Percentiles rank a stretch among this genome's conserved stretches.
These are phyloP conservation scores for Scolopax rusticola DNA, from an alignment of 2,797 vertebrate species.

Conservation along the genomic window DNA sequence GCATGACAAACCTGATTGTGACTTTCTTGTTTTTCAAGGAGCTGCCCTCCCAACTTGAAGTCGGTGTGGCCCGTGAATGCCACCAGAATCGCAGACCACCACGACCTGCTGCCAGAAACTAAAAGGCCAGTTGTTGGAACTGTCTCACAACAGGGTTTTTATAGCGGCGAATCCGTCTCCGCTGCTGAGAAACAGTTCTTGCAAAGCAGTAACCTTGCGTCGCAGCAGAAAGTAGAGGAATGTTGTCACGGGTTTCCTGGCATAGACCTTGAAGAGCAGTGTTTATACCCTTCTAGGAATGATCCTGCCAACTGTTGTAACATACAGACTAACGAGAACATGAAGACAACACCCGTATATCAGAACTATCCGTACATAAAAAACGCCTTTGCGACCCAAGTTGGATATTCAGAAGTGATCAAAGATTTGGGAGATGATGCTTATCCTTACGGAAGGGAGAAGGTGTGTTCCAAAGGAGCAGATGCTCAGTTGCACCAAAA, in stretches of 20 bases:
- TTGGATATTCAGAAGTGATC: slow-evolving; percentile 70
- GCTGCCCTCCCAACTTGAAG: slow-evolving; percentile 80
- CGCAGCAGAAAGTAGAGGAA: slow-evolving; percentile 80
- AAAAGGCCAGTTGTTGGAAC: slow-evolving; percentile 78
- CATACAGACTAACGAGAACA: slow-evolving; percentile 72
- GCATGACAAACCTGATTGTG: slow-evolving; percentile 40
- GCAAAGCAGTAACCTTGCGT: slow-evolving; percentile 63
- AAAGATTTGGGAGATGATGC: slow-evolving; percentile 76
- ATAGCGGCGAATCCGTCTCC: slow-evolving; percentile 68
- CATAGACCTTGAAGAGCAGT: slow-evolving; percentile 80
- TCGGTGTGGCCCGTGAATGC: slow-evolving; percentile 86
- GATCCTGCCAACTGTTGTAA: slow-evolving; percentile 75
- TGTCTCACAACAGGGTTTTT: slow-evolving; percentile 79
- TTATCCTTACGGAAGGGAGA: slow-evolving; percentile 76
- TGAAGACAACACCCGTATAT: slow-evolving; percentile 75
- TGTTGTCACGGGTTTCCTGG: slow-evolving; percentile 76
- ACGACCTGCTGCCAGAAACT: slow-evolving; percentile 81
- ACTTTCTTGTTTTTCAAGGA: slow-evolving; percentile 78
- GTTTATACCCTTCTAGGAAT: slow-evolving; percentile 78
- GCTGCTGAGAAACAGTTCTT: slow-evolving; percentile 76
- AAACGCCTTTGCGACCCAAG: slow-evolving; percentile 76
- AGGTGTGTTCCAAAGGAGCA: slow-evolving; percentile 71
- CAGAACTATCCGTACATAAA: slow-evolving; percentile 78
- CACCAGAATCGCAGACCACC: slow-evolving; percentile 78
- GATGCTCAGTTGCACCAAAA: slow-evolving; percentile 78